Evolutionary conservation across 37 sponge, comb jelly and placozoan genomes (phyloP).

Genomic region (Theonella swinhoei): DNA sequence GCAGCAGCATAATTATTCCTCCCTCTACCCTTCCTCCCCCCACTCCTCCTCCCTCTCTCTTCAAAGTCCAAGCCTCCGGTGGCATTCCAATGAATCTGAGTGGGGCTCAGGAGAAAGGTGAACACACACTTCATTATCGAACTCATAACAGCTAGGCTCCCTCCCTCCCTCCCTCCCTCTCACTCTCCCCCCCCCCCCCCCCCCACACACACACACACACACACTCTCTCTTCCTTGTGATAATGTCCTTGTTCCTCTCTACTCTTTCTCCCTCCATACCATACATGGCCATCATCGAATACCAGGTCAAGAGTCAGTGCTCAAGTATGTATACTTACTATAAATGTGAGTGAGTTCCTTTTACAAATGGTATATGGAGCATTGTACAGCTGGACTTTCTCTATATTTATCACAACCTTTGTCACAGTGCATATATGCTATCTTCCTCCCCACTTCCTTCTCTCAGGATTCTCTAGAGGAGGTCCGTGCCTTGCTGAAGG

Average conservation of each 20-base stretch:
- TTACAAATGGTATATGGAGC: too few relatives aligned
- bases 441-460: not conserved
- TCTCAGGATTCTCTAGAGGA: conserved; percentile 80
- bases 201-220: too few relatives aligned
- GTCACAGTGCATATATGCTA: too few relatives aligned
- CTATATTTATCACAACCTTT: too few relatives aligned
- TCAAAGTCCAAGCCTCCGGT: conserved; percentile 48
- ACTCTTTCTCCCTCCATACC: conserved; percentile 5
- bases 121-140: too few relatives aligned
- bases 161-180: not conserved
- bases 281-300: conserved; percentile 56
- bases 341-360: too few relatives aligned
- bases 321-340: conserved; percentile 56
- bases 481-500: conserved; percentile 72
- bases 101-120: conserved; percentile 82
- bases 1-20: not conserved
- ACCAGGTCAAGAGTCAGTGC: conserved; percentile 85
- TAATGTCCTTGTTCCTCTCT: too few relatives aligned
- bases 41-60: not conserved
- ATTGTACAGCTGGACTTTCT: too few relatives aligned
- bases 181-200: not conserved
- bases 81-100: conserved; percentile 72
- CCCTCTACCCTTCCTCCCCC: not conserved
- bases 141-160: too few relatives aligned
- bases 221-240: too few relatives aligned